phyloP scores from a whole-genome alignment of 1,140 invertebrate species.

The Drosophila mayri region DNA sequence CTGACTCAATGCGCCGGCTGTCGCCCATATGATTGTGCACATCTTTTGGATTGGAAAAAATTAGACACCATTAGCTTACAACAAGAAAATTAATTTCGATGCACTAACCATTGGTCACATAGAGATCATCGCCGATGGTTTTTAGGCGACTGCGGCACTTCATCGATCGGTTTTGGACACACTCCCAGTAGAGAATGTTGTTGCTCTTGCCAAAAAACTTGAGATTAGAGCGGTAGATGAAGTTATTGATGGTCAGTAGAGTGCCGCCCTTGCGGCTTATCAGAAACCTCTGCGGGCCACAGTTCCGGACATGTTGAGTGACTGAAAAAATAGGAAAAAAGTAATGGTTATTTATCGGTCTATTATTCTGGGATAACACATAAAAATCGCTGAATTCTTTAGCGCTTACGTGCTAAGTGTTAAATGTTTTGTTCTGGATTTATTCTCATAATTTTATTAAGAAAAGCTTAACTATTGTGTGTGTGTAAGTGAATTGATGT shows the following conservation, averaged over 20 bases:
- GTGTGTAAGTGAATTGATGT: slow-evolving; percentile 10
- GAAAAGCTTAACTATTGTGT: slow-evolving; percentile 39
- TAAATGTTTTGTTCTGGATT: slow-evolving; percentile 35
- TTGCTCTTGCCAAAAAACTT: slow-evolving; percentile 75
- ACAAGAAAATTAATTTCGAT: background rate
- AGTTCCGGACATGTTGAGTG: slow-evolving; percentile 77
- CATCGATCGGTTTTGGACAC: slow-evolving; percentile 79
- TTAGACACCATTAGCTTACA: background rate
- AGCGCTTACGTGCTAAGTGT: slow-evolving; percentile 50
- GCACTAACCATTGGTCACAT: slow-evolving; percentile 79
- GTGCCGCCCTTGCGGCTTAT: slow-evolving; percentile 83
- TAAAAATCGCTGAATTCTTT: background rate
- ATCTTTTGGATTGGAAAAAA: slow-evolving; percentile 48
- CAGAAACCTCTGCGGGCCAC: slow-evolving; percentile 78
- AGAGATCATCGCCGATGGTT: slow-evolving; percentile 83
- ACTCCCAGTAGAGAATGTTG: slow-evolving; percentile 84
- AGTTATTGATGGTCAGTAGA: slow-evolving; percentile 80
- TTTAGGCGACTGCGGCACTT: slow-evolving; percentile 84
- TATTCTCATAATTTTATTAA: slow-evolving; percentile 58
- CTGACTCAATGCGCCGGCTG: slow-evolving; percentile 68
- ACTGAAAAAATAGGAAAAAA: slow-evolving; percentile 53
- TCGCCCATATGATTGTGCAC: slow-evolving; percentile 79
- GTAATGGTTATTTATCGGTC: background rate
- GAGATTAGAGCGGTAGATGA: slow-evolving; percentile 83
- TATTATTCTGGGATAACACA: background rate